A percentile compares a stretch with the other conserved stretches of the same genome.
These are phyloP conservation scores for Propithecus perrieri DNA, from an alignment of 2,797 vertebrate species.

Conservation along the genomic window DNA sequence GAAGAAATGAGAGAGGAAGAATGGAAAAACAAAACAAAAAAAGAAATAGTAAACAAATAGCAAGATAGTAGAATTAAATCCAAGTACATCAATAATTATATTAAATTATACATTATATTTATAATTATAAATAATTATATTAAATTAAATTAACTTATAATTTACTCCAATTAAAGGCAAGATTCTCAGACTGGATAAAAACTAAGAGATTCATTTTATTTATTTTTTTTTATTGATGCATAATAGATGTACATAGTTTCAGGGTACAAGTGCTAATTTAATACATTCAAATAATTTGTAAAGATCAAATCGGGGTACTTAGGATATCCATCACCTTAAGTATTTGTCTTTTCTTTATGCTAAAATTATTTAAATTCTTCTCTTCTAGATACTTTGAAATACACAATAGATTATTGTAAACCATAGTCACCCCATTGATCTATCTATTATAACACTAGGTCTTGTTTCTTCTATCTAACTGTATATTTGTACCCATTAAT, in stretches of 20 bases:
- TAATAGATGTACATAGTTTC: neutral
- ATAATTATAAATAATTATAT: neutral
- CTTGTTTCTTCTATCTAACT: neutral
- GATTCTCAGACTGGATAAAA: neutral
- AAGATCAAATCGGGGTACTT: neutral
- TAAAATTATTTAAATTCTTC: neutral
- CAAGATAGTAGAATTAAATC: neutral
- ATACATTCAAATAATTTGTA: neutral
- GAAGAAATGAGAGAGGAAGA: neutral
- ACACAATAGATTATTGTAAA: neutral
- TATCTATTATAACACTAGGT: neutral
- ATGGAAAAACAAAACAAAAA: neutral
- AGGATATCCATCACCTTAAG: neutral
- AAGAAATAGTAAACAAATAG: neutral
- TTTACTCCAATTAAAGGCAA: slow-evolving; percentile 5
- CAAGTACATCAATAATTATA: neutral
- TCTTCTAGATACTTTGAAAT: neutral
- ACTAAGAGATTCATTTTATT: neutral
- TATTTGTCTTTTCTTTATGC: neutral
- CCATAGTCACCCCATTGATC: neutral
- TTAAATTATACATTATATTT: neutral
- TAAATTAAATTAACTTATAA: neutral
- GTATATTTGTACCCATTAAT: neutral
- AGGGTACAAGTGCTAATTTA: neutral
- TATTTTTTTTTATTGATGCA: neutral